Conservation (phyloP, 2,888 invertebrate genomes). For the Furcula furcula region DNA sequence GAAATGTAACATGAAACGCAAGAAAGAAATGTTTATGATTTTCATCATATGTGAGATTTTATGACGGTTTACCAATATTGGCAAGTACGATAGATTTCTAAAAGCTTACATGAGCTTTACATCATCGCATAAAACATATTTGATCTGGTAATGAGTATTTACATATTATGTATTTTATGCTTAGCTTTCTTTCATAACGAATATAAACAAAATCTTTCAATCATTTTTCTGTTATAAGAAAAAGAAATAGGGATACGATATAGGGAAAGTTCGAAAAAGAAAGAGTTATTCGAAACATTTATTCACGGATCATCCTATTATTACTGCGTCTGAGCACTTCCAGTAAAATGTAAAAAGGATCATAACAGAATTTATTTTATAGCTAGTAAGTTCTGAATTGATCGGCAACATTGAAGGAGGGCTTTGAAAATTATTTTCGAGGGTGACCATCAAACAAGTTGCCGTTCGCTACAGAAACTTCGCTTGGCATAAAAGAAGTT, state of each 20-base stretch:
- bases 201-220: slow-evolving; percentile 1
- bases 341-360: slow-evolving; percentile 68
- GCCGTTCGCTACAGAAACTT: slow-evolving; percentile 66
- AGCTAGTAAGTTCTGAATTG: slow-evolving; percentile 59
- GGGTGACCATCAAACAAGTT: slow-evolving; percentile 73
- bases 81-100: background rate
- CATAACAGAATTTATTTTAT: slow-evolving; percentile 75
- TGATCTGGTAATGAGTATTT: background rate
- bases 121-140: background rate
- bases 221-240: slow-evolving; percentile 16
- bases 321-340: slow-evolving; percentile 56
- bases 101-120: background rate
- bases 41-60: slow-evolving; percentile 1
- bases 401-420: slow-evolving; percentile 57
- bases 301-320: slow-evolving; percentile 70
- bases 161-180: background rate
- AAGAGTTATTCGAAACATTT: slow-evolving; percentile 66
- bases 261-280: slow-evolving; percentile 45
- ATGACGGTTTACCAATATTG: slow-evolving; percentile 1
- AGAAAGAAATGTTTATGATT: slow-evolving; percentile 3
- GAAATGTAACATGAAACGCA: slow-evolving; percentile 11
- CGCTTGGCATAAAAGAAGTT: slow-evolving; percentile 71
- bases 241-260: slow-evolving; percentile 32
- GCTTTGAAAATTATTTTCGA: slow-evolving; percentile 72
- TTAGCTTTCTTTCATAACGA: background rate